Evolutionary conservation across 2,113 vertebrate species (phyloP), one percentile per base, ranked within the genome.

Genomic region (Zosterops hypoxanthus): DNA sequence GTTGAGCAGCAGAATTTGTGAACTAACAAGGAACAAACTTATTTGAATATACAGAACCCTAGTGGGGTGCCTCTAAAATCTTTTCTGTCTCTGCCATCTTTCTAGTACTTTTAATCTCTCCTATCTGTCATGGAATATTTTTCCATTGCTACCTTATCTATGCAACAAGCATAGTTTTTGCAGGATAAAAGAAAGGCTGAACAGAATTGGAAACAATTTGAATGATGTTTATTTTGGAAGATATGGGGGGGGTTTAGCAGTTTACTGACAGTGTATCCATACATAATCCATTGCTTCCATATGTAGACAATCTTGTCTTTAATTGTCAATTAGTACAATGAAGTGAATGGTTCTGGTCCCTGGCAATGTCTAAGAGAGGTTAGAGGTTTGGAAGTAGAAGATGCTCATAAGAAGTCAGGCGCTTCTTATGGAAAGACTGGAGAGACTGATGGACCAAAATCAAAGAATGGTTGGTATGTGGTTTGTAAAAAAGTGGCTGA

Each of bases 161-260:
- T 29, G 12, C 16, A 65, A 44, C 5, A 75, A 70, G 23, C 7
- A 41, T 4, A 42, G 10, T 39, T 59, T 78, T 52, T 55, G 3
- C 29, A 69, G 5, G 8, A 73, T 18, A 12, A 34, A 89, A 47
- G 5, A 70, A 55, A 77, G 4, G 5, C 24, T 77, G n/a, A 57
- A 44, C 1, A 50, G 52, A 82, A 82, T 46, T 19, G 1, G 26
- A 77, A 82, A 70, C 1, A 25, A 66, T 78, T 84, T 20, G 36
- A 47, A 55, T 8, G 3, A 6, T 23, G 2, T 23, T 60, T 26
- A 26, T 34, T 71, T 6, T 28, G 60, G 42, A 34, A 23, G 3
- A 26, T 33, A 46, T 18, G 9, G 1, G 0, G 1, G 1, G 3
- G 6, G 25, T 53, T 57, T 50, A 11, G 8, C 13, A 78, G 26